Conservation (phyloP, 2,113 vertebrate genomes). For the Dipodomys merriami region DNA sequence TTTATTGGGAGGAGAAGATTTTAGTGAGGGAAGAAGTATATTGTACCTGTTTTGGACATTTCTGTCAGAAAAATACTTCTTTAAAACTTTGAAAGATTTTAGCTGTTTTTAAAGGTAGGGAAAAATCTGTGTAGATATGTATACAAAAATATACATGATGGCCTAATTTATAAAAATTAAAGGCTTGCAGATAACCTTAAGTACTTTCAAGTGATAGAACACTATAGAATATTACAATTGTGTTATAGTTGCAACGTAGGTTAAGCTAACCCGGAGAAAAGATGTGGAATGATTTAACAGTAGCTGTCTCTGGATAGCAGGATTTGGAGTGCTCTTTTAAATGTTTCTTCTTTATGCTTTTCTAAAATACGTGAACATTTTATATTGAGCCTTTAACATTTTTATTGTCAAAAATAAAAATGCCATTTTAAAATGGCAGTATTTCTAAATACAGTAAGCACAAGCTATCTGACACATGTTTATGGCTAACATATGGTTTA, state of each 20-base stretch:
- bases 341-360: constrained; percentile 31
- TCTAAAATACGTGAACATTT: constrained; percentile 41
- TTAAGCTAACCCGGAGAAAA: neutral
- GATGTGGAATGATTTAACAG: neutral
- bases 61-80: neutral
- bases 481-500: constrained; percentile 80
- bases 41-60: neutral
- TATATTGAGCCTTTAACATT: neutral
- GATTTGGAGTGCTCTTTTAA: constrained; percentile 13
- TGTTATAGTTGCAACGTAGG: neutral
- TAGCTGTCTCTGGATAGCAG: neutral
- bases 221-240: neutral
- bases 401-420: constrained; percentile 19
- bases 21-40: neutral
- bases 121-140: neutral
- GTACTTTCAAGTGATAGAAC: constrained; percentile 1
- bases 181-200: constrained; percentile 18
- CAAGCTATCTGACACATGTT: constrained; percentile 64
- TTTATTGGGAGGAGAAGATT: neutral
- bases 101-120: neutral
- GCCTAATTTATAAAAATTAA: constrained; percentile 29
- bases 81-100: neutral
- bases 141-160: neutral
- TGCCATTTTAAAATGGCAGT: neutral
- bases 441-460: constrained; percentile 28